These are phyloP conservation scores for Pegoplata infirma DNA, from an alignment of 2,888 invertebrate genomes.

Conservation along the genomic window DNA sequence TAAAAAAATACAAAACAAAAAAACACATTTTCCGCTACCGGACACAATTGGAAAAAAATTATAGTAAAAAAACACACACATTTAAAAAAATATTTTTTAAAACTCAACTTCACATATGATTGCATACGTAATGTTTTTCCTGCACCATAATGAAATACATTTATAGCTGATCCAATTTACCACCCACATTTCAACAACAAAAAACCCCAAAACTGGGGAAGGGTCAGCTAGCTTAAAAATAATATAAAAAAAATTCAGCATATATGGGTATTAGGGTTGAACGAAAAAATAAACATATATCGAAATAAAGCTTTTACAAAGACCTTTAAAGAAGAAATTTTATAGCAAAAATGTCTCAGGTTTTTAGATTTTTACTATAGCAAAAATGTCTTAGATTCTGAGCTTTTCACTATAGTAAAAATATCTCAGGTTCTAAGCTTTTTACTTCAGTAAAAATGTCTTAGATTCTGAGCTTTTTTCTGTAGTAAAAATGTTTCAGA, in stretches of 20 bases:
- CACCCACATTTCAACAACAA: slow-evolving; percentile 35
- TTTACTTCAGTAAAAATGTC: no score
- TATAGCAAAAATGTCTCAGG: no score
- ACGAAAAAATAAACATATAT: slow-evolving; percentile 28
- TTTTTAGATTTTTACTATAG: no score
- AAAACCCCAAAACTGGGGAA: slow-evolving; percentile 6
- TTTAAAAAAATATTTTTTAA: slow-evolving; percentile 27
- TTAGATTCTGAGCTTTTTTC: no score
- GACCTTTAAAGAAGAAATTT: no score
- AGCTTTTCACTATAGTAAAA: no score
- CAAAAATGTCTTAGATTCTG: no score
- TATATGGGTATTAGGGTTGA: no score
- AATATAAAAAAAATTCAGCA: slow-evolving; percentile 27
- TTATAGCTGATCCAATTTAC: slow-evolving; percentile 52
- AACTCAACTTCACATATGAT: slow-evolving; percentile 54
- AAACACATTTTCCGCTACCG: slow-evolving; percentile 60
- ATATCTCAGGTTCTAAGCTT: no score
- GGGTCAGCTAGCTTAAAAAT: slow-evolving; percentile 44
- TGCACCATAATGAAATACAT: slow-evolving; percentile 46
- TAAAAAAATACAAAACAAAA: slow-evolving; percentile 25
- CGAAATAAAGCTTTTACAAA: no score
- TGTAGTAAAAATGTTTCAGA: no score
- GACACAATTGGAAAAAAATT: slow-evolving; percentile 34
- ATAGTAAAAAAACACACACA: slow-evolving; percentile 9
- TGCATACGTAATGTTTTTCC: slow-evolving; percentile 57